A percentile compares a stretch with the other conserved stretches of the same genome.
These are phyloP conservation scores for Penaeus indicus DNA, from an alignment of 1,140 invertebrate species.

Conservation along the genomic window DNA sequence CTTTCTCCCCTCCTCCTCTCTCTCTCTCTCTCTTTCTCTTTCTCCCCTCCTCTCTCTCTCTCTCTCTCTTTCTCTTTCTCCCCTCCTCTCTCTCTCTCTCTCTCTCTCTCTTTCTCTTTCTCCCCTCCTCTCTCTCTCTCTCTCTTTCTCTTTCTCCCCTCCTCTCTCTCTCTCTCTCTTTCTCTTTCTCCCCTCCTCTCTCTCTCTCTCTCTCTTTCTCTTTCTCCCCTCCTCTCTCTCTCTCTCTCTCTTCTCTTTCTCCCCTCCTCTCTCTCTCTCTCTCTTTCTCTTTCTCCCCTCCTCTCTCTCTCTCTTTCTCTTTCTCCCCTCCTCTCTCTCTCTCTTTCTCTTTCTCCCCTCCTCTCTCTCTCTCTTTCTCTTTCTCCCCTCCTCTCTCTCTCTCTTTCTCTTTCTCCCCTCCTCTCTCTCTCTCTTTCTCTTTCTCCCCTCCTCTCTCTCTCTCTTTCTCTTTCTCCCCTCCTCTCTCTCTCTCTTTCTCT, in stretches of 20 bases:
- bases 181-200: background rate
- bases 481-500: too few species aligned
- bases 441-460: background rate
- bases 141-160: background rate
- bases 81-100: background rate
- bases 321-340: background rate
- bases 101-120: too few species aligned
- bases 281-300: background rate
- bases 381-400: background rate
- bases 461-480: too few species aligned
- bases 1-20: too few species aligned
- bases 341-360: background rate
- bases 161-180: too few species aligned
- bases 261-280: too few species aligned
- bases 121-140: background rate
- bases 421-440: background rate
- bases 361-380: slow-evolving; percentile 22
- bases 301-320: background rate
- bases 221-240: background rate
- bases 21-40: background rate
- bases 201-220: background rate
- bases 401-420: background rate
- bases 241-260: background rate
- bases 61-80: background rate
- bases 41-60: background rate